phyloP scores from a whole-genome alignment of 2,797 vertebrate genomes.

The Protonibea diacanthus region DNA sequence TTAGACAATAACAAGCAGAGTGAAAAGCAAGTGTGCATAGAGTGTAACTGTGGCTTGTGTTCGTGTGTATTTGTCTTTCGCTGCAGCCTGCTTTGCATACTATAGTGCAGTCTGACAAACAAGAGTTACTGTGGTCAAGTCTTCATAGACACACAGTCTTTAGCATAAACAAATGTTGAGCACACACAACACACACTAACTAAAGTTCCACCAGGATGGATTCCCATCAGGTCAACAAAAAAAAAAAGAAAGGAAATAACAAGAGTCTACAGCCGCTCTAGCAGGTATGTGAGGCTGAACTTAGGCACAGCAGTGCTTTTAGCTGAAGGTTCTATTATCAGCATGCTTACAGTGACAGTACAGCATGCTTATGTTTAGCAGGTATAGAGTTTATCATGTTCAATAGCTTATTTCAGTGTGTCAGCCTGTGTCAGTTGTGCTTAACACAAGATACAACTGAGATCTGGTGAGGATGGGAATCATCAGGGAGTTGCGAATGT shows the following conservation, averaged over 20 bases:
- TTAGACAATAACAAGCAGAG: conserved; percentile 32
- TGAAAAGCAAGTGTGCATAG: conserved; percentile 19
- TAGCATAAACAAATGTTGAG: conserved; percentile 34
- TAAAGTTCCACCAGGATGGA: not conserved
- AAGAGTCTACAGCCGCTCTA: not conserved
- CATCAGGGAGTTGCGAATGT: too few species aligned
- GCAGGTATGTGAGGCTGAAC: not conserved
- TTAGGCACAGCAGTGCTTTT: not conserved
- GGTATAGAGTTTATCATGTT: not conserved
- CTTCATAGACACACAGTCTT: conserved; percentile 1
- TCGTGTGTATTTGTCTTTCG: conserved; percentile 1
- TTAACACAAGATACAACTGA: too few species aligned
- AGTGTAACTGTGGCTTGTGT: conserved; percentile 18
- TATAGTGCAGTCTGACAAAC: conserved; percentile 34
- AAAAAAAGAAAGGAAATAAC: not conserved
- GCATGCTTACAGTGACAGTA: not conserved
- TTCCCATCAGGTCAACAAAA: not conserved
- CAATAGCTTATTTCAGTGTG: too few species aligned
- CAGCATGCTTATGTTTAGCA: not conserved
- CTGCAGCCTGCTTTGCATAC: conserved; percentile 33
- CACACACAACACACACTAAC: conserved; percentile 1
- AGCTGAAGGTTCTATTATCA: not conserved
- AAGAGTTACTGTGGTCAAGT: conserved; percentile 43
- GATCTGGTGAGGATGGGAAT: too few species aligned
- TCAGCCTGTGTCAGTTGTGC: too few species aligned